Evolutionary conservation across 2,888 invertebrate genomes (phyloP).

Genomic region (Neria commutata): DNA sequence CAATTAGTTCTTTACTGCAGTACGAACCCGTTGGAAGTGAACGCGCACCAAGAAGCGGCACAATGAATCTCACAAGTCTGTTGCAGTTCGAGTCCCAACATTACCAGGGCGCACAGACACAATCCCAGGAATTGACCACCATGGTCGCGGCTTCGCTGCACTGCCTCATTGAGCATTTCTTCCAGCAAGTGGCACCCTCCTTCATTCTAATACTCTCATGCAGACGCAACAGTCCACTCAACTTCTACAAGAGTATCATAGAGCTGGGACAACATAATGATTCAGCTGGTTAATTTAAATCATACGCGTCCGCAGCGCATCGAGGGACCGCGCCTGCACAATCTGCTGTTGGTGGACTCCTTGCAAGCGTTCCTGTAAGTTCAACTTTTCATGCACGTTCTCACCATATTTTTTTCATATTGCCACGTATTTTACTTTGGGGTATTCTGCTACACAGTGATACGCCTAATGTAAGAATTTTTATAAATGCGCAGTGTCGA

Average conservation of each 20-base stretch:
- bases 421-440: too few species aligned
- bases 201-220: conserved; percentile 44
- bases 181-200: conserved; percentile 35
- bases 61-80: conserved; percentile 32
- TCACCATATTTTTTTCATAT: not conserved
- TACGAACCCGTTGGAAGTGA: too few species aligned
- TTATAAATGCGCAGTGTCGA: too few species aligned
- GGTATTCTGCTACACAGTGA: too few species aligned
- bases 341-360: conserved; percentile 42
- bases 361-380: conserved; percentile 42
- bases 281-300: conserved; percentile 37
- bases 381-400: not conserved
- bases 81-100: conserved; percentile 35
- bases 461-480: not conserved
- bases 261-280: conserved; percentile 38
- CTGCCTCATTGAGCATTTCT: conserved; percentile 41
- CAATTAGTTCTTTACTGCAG: not conserved
- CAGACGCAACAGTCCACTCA: conserved; percentile 33
- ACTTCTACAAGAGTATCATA: conserved; percentile 40
- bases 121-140: conserved; percentile 34
- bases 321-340: conserved; percentile 29
- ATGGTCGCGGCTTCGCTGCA: conserved; percentile 40
- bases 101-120: conserved; percentile 35
- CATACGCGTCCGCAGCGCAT: conserved; percentile 24
- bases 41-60: not conserved